Evolutionary conservation across 2,113 vertebrate species (phyloP).

Genomic region (Gracilinanus agilis): DNA sequence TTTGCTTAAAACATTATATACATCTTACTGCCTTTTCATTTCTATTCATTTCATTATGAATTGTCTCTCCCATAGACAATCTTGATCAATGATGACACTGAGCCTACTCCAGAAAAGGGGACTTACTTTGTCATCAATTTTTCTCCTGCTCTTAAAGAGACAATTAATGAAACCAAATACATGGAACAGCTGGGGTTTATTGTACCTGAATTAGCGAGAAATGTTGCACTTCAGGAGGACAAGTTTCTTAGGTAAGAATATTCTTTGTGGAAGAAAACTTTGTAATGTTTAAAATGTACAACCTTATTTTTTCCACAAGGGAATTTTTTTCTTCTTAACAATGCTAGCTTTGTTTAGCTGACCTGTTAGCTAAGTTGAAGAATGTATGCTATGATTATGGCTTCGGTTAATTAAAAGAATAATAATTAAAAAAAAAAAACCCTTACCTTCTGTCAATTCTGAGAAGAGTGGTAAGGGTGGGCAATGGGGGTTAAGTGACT

Average conservation of each 20-base stretch:
- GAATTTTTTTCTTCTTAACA: neutral
- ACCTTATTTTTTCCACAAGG: neutral
- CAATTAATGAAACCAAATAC: slow-evolving; percentile 90
- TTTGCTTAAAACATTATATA: accelerated
- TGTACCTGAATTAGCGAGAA: slow-evolving; percentile 86
- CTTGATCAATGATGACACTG: neutral
- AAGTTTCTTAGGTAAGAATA: slow-evolving; percentile 87
- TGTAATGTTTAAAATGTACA: neutral
- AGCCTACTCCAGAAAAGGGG: slow-evolving; percentile 36
- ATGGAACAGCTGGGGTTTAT: slow-evolving; percentile 88
- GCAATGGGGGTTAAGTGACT: no score
- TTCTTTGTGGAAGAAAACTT: neutral
- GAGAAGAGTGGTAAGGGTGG: no score
- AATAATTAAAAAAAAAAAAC: no score
- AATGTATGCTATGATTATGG: neutral
- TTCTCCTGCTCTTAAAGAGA: slow-evolving; percentile 87
- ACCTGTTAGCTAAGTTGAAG: neutral
- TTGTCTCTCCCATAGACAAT: slow-evolving; percentile 5
- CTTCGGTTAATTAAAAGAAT: neutral
- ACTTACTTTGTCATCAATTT: slow-evolving; percentile 88
- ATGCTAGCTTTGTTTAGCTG: neutral
- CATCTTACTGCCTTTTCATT: accelerated
- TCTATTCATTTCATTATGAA: accelerated
- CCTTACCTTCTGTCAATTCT: no score
- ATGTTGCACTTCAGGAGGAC: slow-evolving; percentile 89